Evolutionary conservation across 1,140 invertebrate species (phyloP).

Genomic region (Pseudomyrmex concolor): DNA sequence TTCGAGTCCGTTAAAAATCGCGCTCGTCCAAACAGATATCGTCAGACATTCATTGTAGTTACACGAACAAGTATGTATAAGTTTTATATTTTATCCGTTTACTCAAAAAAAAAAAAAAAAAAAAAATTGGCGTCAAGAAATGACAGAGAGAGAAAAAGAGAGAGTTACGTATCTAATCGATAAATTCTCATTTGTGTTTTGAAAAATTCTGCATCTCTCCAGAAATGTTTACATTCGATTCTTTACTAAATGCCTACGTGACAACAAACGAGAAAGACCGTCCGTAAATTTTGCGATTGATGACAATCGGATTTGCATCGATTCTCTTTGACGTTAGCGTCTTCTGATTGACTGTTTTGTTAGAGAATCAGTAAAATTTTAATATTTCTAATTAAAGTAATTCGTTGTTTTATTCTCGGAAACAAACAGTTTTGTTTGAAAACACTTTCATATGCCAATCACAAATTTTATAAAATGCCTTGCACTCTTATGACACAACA

Average conservation of each 20-base stretch:
- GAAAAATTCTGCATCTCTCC: not conserved
- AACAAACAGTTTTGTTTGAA: too few species aligned
- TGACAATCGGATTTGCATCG: slow-evolving; percentile 26
- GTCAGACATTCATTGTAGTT: not conserved
- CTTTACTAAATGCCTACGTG: slow-evolving; percentile 22
- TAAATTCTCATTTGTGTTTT: slow-evolving; percentile 1
- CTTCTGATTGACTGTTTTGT: not conserved
- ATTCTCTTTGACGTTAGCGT: not conserved
- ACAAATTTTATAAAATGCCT: not conserved
- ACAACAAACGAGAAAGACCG: slow-evolving; percentile 14
- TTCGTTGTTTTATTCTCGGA: too few species aligned
- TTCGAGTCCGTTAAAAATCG: slow-evolving; percentile 9
- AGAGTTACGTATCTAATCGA: not conserved
- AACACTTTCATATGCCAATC: not conserved
- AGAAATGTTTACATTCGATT: slow-evolving; percentile 7
- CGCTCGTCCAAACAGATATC: not conserved
- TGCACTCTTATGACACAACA: not conserved
- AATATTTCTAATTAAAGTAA: too few species aligned
- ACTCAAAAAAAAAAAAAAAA: too few species aligned
- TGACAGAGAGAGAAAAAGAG: not conserved
- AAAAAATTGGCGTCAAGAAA: too few species aligned
- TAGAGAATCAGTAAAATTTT: too few species aligned
- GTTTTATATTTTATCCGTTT: too few species aligned
- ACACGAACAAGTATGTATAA: not conserved
- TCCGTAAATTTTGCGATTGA: slow-evolving; percentile 19